Percentiles rank a stretch among this genome's conserved stretches.
Conservation (phyloP, 2,888 invertebrate genomes). For the Aproaerema taeniolella region DNA sequence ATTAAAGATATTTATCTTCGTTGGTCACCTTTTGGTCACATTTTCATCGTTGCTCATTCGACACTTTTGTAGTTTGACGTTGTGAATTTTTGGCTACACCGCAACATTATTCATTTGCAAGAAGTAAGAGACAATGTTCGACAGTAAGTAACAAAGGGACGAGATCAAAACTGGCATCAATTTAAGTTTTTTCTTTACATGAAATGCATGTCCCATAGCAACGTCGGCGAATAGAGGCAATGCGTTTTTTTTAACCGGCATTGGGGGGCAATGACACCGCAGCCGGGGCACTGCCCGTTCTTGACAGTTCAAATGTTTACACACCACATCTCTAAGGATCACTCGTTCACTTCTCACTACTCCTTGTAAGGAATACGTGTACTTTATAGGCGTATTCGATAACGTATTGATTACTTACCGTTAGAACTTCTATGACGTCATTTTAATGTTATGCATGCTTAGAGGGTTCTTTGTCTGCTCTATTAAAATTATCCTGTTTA, state of each 20-base stretch:
- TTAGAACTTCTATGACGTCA: conserved; percentile 14
- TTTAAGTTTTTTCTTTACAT: conserved; percentile 36
- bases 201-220: conserved; percentile 41
- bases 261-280: conserved; percentile 70
- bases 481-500: conserved; percentile 9
- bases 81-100: neutral
- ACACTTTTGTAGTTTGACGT: too few species aligned
- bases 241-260: conserved; percentile 71
- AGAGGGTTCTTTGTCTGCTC: conserved; percentile 6
- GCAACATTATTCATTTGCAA: conserved; percentile 1
- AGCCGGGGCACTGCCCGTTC: conserved; percentile 73
- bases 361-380: conserved; percentile 23
- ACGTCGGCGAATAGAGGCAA: conserved; percentile 56
- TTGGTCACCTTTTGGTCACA: too few species aligned
- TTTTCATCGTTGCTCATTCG: conserved; percentile 1
- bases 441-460: conserved; percentile 3
- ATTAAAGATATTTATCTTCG: conserved; percentile 8
- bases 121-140: conserved; percentile 3
- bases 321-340: conserved; percentile 63
- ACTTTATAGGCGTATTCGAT: conserved; percentile 6
- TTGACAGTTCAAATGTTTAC: conserved; percentile 77
- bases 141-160: conserved; percentile 5
- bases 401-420: conserved; percentile 7
- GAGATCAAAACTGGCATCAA: conserved; percentile 7
- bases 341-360: conserved; percentile 41